Percentiles rank a stretch among this genome's conserved stretches.
Evolutionary conservation across 2,113 vertebrate species (phyloP).

Genomic region (Plecotus auritus): DNA sequence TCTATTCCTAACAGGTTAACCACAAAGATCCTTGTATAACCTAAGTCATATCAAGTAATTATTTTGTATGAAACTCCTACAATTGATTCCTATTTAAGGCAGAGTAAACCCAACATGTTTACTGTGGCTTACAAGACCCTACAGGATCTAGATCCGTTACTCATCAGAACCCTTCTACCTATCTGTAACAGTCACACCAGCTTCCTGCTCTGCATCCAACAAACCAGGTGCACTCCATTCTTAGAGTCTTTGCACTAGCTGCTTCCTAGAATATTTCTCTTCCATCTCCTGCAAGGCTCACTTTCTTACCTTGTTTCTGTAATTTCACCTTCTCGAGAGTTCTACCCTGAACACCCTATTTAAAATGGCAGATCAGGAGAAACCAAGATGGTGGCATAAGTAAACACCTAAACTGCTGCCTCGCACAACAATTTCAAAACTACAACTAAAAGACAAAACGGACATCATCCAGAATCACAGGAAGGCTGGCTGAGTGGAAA

Average conservation of each 20-base stretch:
- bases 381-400: no score
- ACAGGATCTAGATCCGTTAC: not conserved
- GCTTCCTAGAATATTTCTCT: not conserved
- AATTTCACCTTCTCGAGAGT: no score
- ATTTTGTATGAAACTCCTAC: not conserved
- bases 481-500: no score
- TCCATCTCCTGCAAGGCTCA: not conserved
- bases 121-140: not conserved
- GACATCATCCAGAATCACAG: no score
- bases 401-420: no score
- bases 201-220: not conserved
- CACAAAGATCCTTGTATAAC: not conserved
- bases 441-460: no score
- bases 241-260: not conserved
- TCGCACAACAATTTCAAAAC: no score
- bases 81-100: not conserved
- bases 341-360: no score
- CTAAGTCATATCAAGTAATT: not conserved
- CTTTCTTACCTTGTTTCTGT: not conserved
- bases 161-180: not conserved
- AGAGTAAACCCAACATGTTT: not conserved
- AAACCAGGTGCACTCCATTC: not conserved
- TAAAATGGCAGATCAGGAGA: not conserved
- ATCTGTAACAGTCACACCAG: not conserved
- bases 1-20: not conserved